Conservation (phyloP, 2,797 vertebrate genomes). For the Mus spretus region DNA sequence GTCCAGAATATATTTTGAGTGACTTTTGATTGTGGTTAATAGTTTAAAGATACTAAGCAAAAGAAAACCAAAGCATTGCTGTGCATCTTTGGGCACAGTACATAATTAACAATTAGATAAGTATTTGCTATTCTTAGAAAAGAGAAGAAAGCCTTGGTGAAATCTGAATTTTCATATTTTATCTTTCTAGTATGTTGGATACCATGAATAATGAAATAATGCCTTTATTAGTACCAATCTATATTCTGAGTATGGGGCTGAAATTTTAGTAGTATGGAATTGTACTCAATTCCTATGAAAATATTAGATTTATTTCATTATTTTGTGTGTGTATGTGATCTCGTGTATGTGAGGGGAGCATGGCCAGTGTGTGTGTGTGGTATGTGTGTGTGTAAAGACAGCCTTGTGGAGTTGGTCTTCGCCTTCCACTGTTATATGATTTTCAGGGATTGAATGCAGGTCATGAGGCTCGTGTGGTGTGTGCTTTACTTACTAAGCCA, state of each 20-base stretch:
- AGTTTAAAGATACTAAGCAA: slow-evolving; percentile 27
- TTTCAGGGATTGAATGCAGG: background rate
- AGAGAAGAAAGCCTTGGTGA: slow-evolving; percentile 60
- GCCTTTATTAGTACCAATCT: slow-evolving; percentile 17
- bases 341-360: background rate
- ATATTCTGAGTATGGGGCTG: slow-evolving; percentile 53
- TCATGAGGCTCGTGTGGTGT: background rate
- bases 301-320: slow-evolving; percentile 38
- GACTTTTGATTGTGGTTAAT: slow-evolving; percentile 36
- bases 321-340: background rate
- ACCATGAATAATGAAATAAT: slow-evolving; percentile 44
- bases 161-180: slow-evolving; percentile 32
- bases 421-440: background rate
- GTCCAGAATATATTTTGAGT: slow-evolving; percentile 54
- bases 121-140: slow-evolving; percentile 42
- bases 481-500: background rate
- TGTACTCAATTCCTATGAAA: slow-evolving; percentile 23
- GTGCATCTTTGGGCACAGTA: slow-evolving; percentile 23
- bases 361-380: background rate
- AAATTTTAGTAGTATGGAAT: slow-evolving; percentile 63
- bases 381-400: background rate
- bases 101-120: slow-evolving; percentile 40
- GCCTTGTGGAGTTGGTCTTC: background rate
- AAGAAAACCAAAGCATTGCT: slow-evolving; percentile 36
- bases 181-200: slow-evolving; percentile 60